Conservation (phyloP, 2,113 vertebrate species). For the Melospiza georgiana region DNA sequence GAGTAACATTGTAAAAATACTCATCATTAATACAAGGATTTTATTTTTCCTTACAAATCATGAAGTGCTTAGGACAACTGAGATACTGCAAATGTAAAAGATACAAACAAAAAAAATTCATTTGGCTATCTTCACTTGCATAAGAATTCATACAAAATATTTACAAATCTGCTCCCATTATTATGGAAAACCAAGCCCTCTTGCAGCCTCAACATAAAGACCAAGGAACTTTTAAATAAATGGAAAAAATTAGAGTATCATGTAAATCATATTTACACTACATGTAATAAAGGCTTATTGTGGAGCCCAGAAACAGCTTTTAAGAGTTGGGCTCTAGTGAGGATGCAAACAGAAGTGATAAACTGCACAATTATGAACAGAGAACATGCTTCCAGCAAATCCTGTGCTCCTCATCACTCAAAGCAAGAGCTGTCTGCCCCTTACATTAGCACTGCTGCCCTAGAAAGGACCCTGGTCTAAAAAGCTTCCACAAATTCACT, state of each 20-base stretch:
- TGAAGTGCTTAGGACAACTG: background rate
- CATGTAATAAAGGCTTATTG: background rate
- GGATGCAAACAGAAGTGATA: slow-evolving; percentile 39
- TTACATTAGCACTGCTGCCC: background rate
- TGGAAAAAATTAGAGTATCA: background rate
- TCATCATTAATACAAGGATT: background rate
- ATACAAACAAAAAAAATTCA: background rate
- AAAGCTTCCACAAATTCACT: background rate
- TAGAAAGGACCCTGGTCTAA: background rate
- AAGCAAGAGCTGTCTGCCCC: background rate
- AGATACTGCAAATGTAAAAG: background rate
- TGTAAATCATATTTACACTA: background rate
- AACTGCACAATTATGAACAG: background rate
- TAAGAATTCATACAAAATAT: background rate
- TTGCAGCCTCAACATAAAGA: background rate
- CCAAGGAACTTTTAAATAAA: background rate
- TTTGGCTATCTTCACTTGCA: background rate
- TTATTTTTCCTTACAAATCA: background rate
- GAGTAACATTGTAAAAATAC: background rate
- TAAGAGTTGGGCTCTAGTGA: background rate
- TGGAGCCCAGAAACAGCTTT: background rate
- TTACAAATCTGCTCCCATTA: background rate
- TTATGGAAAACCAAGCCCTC: background rate
- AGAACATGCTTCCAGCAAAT: background rate
- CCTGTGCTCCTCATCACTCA: background rate